Evolutionary conservation across 2,888 invertebrate genomes (phyloP).

Genomic region (Microplitis manilae): DNA sequence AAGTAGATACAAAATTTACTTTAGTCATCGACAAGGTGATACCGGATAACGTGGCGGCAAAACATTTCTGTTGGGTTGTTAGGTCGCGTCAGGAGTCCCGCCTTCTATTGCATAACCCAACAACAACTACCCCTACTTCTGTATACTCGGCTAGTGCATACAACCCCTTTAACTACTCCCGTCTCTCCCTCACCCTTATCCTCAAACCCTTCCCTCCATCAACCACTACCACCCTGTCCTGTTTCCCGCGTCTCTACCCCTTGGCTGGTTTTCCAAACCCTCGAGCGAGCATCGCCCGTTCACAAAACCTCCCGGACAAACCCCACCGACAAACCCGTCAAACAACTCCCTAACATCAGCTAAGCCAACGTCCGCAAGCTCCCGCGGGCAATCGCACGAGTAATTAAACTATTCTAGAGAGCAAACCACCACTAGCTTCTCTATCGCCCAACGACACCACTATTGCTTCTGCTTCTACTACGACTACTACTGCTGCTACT

Average conservation of each 20-base stretch:
- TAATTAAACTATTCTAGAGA: slow-evolving; percentile 38
- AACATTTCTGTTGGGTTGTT: slow-evolving; percentile 36
- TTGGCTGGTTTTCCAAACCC: too few species aligned
- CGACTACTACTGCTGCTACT: too few species aligned
- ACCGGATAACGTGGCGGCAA: slow-evolving; percentile 37
- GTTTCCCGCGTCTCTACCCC: too few species aligned
- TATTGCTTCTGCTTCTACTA: background rate
- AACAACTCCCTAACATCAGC: slow-evolving; percentile 18
- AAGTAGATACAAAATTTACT: slow-evolving; percentile 38
- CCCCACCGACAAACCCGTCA: background rate
- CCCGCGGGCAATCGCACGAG: slow-evolving; percentile 32
- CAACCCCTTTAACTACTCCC: background rate
- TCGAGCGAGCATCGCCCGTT: too few species aligned
- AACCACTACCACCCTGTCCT: too few species aligned
- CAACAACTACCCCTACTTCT: slow-evolving; percentile 6
- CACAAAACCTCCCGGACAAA: too few species aligned
- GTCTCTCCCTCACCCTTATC: background rate
- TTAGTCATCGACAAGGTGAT: slow-evolving; percentile 37
- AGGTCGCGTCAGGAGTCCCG: slow-evolving; percentile 36
- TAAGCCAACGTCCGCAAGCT: slow-evolving; percentile 27
- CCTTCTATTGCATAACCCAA: slow-evolving; percentile 6
- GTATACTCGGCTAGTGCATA: background rate
- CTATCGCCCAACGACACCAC: background rate
- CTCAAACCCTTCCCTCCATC: too few species aligned
- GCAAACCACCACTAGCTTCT: too few species aligned